Conservation (phyloP, 1,140 invertebrate genomes). For the Octopus sinensis region DNA sequence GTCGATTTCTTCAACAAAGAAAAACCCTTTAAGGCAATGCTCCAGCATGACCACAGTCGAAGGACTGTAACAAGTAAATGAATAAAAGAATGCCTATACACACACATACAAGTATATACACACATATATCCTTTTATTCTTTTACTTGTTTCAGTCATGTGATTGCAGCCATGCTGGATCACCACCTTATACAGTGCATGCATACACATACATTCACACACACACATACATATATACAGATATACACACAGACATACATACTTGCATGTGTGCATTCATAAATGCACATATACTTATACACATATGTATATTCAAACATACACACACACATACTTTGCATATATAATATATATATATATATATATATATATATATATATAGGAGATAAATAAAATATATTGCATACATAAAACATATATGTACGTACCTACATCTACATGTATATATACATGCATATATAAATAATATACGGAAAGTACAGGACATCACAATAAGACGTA, state of each 20-base stretch:
- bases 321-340: background rate
- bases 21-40: no score
- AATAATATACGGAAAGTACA: no score
- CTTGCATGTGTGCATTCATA: background rate
- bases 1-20: no score
- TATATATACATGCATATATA: no score
- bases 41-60: no score
- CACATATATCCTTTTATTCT: background rate
- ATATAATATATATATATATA: background rate
- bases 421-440: no score
- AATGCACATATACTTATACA: background rate
- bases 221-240: background rate
- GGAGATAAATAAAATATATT: background rate
- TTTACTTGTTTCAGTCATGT: background rate
- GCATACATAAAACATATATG: no score
- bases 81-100: no score
- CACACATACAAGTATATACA: background rate
- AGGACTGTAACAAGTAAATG: no score
- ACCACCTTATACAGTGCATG: background rate
- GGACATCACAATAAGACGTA: no score
- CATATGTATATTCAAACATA: background rate
- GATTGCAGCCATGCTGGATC: background rate
- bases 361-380: constrained; percentile 5
- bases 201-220: background rate
- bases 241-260: background rate